These are phyloP conservation scores for Neelides folsomi DNA, from an alignment of 2,888 invertebrate genomes.

Conservation along the genomic window DNA sequence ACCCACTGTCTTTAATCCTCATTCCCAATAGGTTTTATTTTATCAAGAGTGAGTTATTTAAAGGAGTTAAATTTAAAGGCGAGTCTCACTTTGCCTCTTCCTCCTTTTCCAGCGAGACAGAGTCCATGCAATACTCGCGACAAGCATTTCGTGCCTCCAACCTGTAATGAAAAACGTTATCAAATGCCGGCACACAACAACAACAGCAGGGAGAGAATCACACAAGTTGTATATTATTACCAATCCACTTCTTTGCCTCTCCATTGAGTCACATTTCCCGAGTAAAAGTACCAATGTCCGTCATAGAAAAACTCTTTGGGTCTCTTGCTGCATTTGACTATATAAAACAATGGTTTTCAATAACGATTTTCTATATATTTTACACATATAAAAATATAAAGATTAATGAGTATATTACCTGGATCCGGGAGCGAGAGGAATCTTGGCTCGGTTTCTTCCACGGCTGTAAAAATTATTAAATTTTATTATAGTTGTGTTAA, in stretches of 20 bases:
- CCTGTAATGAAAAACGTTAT: conserved; percentile 35
- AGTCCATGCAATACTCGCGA: conserved; percentile 85
- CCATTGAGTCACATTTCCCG: conserved; percentile 60
- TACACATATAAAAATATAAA: not conserved
- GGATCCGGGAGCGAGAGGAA: conserved; percentile 28
- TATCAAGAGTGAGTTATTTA: no score
- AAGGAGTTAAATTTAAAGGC: conserved; percentile 50
- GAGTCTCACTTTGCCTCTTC: conserved; percentile 51
- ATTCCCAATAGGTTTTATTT: no score
- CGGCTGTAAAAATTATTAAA: no score
- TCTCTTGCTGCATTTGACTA: conserved; percentile 26
- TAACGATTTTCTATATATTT: not conserved
- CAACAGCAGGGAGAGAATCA: no score
- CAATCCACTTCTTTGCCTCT: conserved; percentile 72
- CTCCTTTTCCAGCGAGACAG: conserved; percentile 76
- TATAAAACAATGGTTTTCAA: not conserved
- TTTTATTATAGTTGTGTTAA: no score
- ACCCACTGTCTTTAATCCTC: no score
- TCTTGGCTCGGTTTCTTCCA: conserved; percentile 19
- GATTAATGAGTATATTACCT: conserved; percentile 12
- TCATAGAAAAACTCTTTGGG: conserved; percentile 43
- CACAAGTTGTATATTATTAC: conserved; percentile 35
- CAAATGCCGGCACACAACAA: no score
- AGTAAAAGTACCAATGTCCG: conserved; percentile 80
- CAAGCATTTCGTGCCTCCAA: conserved; percentile 80